Conservation (phyloP, 2,113 vertebrate species). For the Sinocyclocheilus grahami region DNA sequence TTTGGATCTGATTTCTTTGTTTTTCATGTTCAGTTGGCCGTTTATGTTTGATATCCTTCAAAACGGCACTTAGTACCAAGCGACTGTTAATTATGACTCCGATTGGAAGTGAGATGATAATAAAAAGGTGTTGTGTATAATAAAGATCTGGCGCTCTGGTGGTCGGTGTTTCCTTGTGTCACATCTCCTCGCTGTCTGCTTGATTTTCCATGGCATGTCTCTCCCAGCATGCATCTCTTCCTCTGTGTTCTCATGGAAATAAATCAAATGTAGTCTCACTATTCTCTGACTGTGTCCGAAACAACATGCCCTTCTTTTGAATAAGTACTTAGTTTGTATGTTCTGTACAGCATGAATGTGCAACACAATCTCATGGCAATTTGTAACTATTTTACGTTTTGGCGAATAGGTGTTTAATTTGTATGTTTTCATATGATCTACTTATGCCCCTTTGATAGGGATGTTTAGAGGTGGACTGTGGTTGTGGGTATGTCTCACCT, state of each 20-base stretch:
- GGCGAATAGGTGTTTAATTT: no score
- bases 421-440: no score
- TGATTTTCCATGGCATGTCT: not conserved
- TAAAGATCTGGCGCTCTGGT: slow-evolving; percentile 77
- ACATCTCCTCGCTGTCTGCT: slow-evolving; percentile 20
- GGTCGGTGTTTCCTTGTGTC: slow-evolving; percentile 76
- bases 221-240: slow-evolving; percentile 1
- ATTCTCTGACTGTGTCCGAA: not conserved
- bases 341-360: no score
- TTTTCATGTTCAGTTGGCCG: not conserved
- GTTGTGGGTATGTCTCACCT: slow-evolving; percentile 65
- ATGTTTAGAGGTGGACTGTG: no score
- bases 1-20: slow-evolving; percentile 22
- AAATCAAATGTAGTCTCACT: not conserved
- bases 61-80: not conserved
- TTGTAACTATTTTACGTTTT: no score
- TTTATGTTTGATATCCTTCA: not conserved
- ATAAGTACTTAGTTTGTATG: not conserved
- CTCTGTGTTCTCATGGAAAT: slow-evolving; percentile 14
- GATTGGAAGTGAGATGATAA: no score
- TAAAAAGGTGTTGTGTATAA: slow-evolving; percentile 78
- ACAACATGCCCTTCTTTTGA: not conserved
- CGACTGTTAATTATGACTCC: not conserved
- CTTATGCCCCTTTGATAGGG: no score
- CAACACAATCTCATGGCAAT: no score